Conservation (phyloP, 2,888 invertebrate species). For the Rotaria sp. region DNA sequence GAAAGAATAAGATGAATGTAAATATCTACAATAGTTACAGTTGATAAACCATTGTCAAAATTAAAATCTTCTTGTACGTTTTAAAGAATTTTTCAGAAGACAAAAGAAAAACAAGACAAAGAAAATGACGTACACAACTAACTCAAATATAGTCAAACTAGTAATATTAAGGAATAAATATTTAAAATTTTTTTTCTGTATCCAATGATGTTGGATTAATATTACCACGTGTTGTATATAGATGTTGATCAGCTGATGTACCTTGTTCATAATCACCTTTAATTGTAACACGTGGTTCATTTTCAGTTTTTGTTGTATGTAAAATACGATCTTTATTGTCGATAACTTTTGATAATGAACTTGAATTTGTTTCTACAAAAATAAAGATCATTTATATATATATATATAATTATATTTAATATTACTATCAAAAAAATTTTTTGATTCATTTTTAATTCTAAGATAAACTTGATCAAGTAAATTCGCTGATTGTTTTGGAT, state of each 20-base stretch:
- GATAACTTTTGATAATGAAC: too few relatives aligned
- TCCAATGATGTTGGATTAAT: not conserved
- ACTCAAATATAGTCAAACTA: not conserved
- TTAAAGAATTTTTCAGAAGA: not conserved
- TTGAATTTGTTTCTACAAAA: not conserved
- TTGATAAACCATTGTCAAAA: not conserved
- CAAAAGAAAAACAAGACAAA: not conserved
- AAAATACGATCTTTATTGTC: not conserved
- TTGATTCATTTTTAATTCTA: not conserved
- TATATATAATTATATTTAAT: too few relatives aligned
- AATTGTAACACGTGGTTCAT: not conserved
- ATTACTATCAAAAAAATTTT: not conserved
- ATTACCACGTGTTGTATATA: not conserved
- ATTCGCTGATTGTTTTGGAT: not conserved
- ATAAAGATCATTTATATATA: not conserved
- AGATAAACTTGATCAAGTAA: not conserved
- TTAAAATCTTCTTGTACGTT: not conserved
- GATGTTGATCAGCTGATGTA: not conserved
- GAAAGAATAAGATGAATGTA: too few relatives aligned
- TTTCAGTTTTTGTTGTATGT: not conserved
- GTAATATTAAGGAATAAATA: not conserved
- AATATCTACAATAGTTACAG: conserved; percentile 11
- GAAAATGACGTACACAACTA: not conserved
- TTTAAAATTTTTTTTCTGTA: not conserved
- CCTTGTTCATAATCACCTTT: not conserved